These are phyloP conservation scores for Elmis aenea DNA, from an alignment of 2,888 invertebrate species.

Conservation along the genomic window DNA sequence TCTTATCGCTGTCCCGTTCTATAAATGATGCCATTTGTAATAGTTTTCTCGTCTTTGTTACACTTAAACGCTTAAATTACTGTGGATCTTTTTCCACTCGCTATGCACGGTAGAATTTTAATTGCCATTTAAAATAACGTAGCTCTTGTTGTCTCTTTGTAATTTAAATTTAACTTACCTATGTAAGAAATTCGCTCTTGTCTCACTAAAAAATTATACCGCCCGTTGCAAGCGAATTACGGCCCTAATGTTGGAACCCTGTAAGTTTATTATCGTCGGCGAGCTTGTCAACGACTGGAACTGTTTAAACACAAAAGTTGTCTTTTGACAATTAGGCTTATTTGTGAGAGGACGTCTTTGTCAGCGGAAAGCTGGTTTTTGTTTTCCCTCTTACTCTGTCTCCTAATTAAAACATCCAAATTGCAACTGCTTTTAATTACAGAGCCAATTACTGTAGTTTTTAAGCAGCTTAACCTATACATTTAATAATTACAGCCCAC, in stretches of 20 bases:
- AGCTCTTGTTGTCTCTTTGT: conserved; percentile 32
- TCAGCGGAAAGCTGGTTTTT: conserved; percentile 11
- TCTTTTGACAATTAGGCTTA: conserved; percentile 30
- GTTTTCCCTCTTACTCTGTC: conserved; percentile 13
- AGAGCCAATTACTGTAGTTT: conserved; percentile 29
- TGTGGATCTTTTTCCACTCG: conserved; percentile 16
- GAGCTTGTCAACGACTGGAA: conserved; percentile 7
- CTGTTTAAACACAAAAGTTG: conserved; percentile 25
- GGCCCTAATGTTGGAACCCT: not conserved
- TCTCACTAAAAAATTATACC: conserved; percentile 19
- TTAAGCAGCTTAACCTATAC: conserved; percentile 22
- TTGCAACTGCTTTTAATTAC: conserved; percentile 32
- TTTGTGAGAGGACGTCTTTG: conserved; percentile 19
- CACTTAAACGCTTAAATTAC: conserved; percentile 2
- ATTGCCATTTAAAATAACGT: conserved; percentile 39
- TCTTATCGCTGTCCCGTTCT: conserved; percentile 17
- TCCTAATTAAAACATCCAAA: conserved; percentile 34
- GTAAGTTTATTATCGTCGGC: conserved; percentile 7
- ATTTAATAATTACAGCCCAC: conserved; percentile 19
- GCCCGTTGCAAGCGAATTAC: conserved; percentile 1
- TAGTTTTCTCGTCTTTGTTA: conserved; percentile 13
- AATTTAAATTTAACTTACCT: conserved; percentile 36
- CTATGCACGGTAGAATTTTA: conserved; percentile 38
- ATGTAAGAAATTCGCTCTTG: conserved; percentile 23
- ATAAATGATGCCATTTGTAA: conserved; percentile 23